Conservation (phyloP, 2,797 vertebrate species). For the Enteromius viviparus region DNA sequence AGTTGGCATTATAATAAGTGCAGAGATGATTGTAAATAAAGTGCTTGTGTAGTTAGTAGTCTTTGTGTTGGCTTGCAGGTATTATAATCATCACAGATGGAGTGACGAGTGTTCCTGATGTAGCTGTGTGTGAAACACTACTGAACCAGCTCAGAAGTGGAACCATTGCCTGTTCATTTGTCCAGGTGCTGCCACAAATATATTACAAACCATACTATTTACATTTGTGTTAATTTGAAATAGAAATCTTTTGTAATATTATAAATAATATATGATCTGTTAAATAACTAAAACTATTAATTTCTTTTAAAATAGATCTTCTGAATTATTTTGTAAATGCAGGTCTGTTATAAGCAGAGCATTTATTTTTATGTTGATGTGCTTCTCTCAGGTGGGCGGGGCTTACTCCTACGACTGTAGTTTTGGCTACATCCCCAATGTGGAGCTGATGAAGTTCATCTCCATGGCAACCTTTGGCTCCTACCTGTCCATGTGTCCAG, state of each 20-base stretch:
- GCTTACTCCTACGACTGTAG: slow-evolving; percentile 97
- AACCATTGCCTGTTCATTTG: slow-evolving; percentile 95
- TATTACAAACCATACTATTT: background rate
- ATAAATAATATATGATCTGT: background rate
- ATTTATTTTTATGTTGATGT: background rate
- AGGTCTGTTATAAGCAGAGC: background rate
- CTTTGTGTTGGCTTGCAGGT: slow-evolving; percentile 73
- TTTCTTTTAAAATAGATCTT: background rate
- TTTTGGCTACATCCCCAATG: slow-evolving; percentile 96
- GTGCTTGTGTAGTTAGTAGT: background rate
- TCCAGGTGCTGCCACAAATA: slow-evolving; percentile 81
- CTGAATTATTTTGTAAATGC: background rate
- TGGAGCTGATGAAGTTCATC: slow-evolving; percentile 99
- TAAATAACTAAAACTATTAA: background rate
- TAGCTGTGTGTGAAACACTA: slow-evolving; percentile 93
- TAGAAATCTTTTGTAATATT: background rate
- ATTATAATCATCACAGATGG: slow-evolving; percentile 98
- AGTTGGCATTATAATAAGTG: too few relatives aligned
- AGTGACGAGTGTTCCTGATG: slow-evolving; percentile 95
- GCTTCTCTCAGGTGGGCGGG: slow-evolving; percentile 85
- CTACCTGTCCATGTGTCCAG: slow-evolving; percentile 91
- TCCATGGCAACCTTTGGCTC: slow-evolving; percentile 96
- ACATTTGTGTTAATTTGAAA: too few relatives aligned
- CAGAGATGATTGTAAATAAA: background rate
- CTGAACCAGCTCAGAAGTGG: slow-evolving; percentile 95